A percentile compares a stretch with the other conserved stretches of the same genome.
phyloP scores from a whole-genome alignment of 1,140 invertebrate species.

The Drosophila persimilis region DNA sequence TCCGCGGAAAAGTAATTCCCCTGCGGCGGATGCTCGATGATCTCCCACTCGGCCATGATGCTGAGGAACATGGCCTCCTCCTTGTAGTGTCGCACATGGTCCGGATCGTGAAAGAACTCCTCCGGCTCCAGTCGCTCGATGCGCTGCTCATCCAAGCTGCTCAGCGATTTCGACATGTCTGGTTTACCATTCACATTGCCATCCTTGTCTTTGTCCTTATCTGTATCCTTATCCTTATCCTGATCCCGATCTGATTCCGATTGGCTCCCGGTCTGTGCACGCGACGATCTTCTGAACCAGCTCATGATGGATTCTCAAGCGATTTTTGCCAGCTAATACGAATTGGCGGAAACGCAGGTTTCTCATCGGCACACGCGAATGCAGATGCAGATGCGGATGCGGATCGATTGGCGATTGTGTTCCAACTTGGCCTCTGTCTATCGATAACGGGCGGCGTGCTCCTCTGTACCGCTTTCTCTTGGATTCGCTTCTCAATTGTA shows the following conservation, averaged over 20 bases:
- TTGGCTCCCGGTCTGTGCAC: slow-evolving; percentile 83
- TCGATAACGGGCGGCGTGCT: not conserved
- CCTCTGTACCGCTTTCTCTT: not conserved
- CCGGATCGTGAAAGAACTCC: slow-evolving; percentile 80
- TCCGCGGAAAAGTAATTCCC: slow-evolving; percentile 74
- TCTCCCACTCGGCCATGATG: slow-evolving; percentile 81
- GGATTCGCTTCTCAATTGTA: no score
- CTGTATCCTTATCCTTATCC: no score
- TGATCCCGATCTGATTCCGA: slow-evolving; percentile 5
- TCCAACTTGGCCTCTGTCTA: slow-evolving; percentile 10
- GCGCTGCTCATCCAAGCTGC: slow-evolving; percentile 46
- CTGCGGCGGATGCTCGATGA: slow-evolving; percentile 66
- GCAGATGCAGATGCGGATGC: slow-evolving; percentile 11
- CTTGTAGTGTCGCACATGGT: slow-evolving; percentile 72
- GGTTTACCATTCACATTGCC: no score
- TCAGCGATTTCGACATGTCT: slow-evolving; percentile 52
- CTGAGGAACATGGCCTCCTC: slow-evolving; percentile 74
- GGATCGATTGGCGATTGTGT: slow-evolving; percentile 32
- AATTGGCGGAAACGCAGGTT: slow-evolving; percentile 86
- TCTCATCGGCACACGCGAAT: slow-evolving; percentile 85
- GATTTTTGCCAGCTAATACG: slow-evolving; percentile 86
- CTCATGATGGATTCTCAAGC: slow-evolving; percentile 85
- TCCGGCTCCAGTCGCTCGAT: slow-evolving; percentile 76
- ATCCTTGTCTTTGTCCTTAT: no score
- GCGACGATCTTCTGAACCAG: slow-evolving; percentile 86